A percentile compares a stretch with the other conserved stretches of the same genome.
These are phyloP conservation scores for Stigmatopora nigra DNA, from an alignment of 2,113 vertebrate species.

Conservation along the genomic window DNA sequence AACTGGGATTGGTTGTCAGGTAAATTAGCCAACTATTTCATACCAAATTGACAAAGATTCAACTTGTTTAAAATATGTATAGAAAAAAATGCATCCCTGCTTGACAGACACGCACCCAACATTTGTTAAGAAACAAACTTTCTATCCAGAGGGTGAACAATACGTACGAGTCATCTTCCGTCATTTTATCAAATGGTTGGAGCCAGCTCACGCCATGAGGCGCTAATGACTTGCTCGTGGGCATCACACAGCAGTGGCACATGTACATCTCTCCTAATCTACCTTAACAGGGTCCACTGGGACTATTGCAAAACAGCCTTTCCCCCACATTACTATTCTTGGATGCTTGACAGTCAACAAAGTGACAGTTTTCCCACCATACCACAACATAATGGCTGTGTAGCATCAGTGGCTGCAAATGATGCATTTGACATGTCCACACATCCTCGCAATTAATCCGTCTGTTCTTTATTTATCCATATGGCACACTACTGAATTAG, in stretches of 20 bases:
- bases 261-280: conserved; percentile 3
- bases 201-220: conserved; percentile 2
- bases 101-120: background rate
- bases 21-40: background rate
- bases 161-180: background rate
- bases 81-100: background rate
- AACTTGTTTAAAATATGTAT: background rate
- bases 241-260: background rate
- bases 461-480: background rate
- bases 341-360: background rate
- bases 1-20: too few species aligned
- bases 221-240: background rate
- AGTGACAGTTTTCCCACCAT: background rate
- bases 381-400: background rate
- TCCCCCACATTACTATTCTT: background rate
- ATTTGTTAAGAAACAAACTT: background rate
- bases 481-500: background rate
- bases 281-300: background rate
- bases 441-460: background rate
- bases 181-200: background rate
- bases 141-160: background rate
- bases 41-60: background rate
- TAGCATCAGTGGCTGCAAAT: background rate
- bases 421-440: background rate
- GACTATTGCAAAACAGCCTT: background rate